A percentile compares a stretch with the other conserved stretches of the same genome.
These are phyloP conservation scores for Pomatorhinus ruficollis DNA, from an alignment of 2,113 vertebrate genomes.

Conservation along the genomic window DNA sequence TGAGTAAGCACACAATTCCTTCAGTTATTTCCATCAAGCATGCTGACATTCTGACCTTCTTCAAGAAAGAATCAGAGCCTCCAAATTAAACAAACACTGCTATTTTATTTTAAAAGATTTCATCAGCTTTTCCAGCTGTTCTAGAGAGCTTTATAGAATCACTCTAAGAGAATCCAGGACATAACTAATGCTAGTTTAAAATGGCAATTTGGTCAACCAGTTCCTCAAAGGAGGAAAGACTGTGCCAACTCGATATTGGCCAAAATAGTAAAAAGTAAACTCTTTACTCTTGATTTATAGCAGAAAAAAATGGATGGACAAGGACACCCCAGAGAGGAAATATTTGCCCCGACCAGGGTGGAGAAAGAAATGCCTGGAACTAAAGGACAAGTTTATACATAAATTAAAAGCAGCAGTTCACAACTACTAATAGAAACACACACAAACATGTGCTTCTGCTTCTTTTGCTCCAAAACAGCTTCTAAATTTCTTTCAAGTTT, in stretches of 20 bases:
- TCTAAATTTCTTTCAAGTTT: constrained; percentile 31
- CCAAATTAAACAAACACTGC: constrained; percentile 39
- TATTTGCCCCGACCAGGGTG: background rate
- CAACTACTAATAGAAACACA: constrained; percentile 43
- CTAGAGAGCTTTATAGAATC: background rate
- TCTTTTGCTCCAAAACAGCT: constrained; percentile 23
- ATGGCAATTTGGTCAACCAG: constrained; percentile 12
- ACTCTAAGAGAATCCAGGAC: background rate
- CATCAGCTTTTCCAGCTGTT: constrained; percentile 38
- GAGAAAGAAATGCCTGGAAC: constrained; percentile 21
- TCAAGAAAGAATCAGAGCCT: background rate
- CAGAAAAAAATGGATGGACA: background rate
- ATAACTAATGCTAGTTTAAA: constrained; percentile 15
- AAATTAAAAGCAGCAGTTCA: constrained; percentile 57
- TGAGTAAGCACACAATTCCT: background rate
- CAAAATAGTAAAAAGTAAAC: constrained; percentile 21
- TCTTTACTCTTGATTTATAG: constrained; percentile 2
- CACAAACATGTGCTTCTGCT: constrained; percentile 50
- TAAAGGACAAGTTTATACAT: background rate
- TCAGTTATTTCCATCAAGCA: background rate
- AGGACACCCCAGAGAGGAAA: constrained; percentile 5
- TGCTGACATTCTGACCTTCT: background rate
- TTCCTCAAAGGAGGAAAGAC: background rate
- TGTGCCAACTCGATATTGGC: background rate
- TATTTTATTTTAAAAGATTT: constrained; percentile 50